Evolutionary conservation across 2,113 vertebrate species (phyloP).

Genomic region (Notiomystis cincta): DNA sequence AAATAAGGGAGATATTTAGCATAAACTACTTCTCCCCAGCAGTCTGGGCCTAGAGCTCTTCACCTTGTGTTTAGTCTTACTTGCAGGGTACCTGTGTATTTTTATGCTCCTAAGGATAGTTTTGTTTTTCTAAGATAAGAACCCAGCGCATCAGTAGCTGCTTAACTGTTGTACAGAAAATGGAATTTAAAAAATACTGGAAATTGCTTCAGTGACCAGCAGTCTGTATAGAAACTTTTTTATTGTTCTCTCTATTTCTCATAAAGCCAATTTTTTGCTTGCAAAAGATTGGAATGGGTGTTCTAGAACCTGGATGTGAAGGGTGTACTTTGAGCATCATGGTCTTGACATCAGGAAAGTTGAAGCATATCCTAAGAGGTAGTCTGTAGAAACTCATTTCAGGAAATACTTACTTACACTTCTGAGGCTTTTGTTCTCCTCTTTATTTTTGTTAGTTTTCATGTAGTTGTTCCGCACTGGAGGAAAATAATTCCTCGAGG

Average conservation of each 20-base stretch:
- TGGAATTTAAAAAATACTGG: neutral
- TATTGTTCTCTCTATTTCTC: neutral
- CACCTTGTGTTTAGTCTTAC: neutral
- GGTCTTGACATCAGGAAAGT: neutral
- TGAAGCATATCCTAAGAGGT: neutral
- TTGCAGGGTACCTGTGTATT: neutral
- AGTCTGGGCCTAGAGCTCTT: neutral
- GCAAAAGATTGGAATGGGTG: neutral
- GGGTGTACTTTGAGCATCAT: neutral
- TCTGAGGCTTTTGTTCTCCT: neutral
- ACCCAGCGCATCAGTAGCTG: neutral
- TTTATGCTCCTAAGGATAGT: neutral
- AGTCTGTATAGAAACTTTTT: neutral
- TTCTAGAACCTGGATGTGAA: neutral
- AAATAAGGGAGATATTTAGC: neutral
- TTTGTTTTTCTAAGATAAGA: neutral
- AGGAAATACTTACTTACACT: accelerated
- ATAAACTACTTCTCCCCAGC: neutral
- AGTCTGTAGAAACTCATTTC: neutral
- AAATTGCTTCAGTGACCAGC: neutral
- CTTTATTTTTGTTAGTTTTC: neutral
- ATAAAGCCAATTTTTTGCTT: neutral
- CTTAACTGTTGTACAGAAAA: neutral
- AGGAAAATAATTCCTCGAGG: neutral
- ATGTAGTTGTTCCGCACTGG: neutral